Base-by-base conservation (phyloP, 2,113 vertebrate genomes). In the Podiceps cristatus region DNA sequence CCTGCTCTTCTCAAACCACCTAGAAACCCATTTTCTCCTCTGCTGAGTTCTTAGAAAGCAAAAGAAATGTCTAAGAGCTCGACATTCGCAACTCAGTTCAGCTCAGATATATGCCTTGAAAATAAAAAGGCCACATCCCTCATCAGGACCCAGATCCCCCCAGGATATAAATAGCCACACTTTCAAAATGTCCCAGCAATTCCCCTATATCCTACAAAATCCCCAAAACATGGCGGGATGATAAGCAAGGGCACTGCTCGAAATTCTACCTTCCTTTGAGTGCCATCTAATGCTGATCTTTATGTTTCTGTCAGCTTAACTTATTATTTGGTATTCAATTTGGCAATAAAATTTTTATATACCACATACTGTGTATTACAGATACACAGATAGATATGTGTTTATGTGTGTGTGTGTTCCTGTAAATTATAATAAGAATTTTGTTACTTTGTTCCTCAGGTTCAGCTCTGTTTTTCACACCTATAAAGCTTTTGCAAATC, bases 251-350 rank as follows among this genome's bases (percentile, higher is more conserved):
- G 84, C 75, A 42, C 85, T 86, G 4, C 58, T 95, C 62, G 50
- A 95, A 92, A 90, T 90, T 82, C 62, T 93, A 53, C 62, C 82
- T 94, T 93, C 91, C 89, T 96, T 95, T 85, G 89, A 80, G 92
- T 96, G 27, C 73, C 58, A 85, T 94, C 80, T 95, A 82, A 96
- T 0, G 4, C 69, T 87, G 77, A 91, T 91, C 66, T 96, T 93
- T 87, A 85, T 93, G 80, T 85, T 96, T 96, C 88, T 94, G 95
- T 90, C 96, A 95, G 49, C 81, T 91, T 90, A 95, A 91, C 93
- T 93, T 97, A 94, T 86, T 93, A 92, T 96, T 90, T 93, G 88
- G 85, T 96, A 92, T 93, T 95, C 88, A 97, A 64, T 93, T 81
- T 94, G 84, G 52, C 89, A 96, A 91, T 91, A 96, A 86, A 82